Percentiles rank a stretch among this genome's conserved stretches.
Evolutionary conservation across 2,113 vertebrate species (phyloP).

Genomic region (Oplegnathus fasciatus): DNA sequence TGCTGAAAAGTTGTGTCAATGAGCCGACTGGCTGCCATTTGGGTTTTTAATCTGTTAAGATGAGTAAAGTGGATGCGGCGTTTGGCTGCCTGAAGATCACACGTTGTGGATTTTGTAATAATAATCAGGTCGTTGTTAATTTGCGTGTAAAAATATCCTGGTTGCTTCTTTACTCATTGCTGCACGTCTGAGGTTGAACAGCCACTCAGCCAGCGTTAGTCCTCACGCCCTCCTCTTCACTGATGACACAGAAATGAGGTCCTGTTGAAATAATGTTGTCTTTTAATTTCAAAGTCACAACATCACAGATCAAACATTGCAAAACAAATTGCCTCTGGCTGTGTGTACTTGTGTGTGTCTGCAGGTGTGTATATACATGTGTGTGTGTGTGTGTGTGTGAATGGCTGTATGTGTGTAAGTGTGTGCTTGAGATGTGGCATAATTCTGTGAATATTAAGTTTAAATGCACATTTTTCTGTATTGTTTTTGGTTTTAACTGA

Average conservation of each 20-base stretch:
- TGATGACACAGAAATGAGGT: conserved; percentile 66
- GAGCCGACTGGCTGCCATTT: conserved; percentile 30
- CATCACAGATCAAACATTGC: conserved; percentile 65
- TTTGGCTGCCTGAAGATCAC: conserved; percentile 26
- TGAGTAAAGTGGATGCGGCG: conserved; percentile 2
- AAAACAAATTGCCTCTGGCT: conserved; percentile 64
- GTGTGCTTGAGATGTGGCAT: conserved; percentile 29
- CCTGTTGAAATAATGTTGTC: conserved; percentile 64
- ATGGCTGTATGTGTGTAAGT: neutral
- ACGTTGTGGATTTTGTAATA: conserved; percentile 27
- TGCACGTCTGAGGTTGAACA: conserved; percentile 31
- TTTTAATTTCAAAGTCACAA: conserved; percentile 68
- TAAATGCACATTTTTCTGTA: neutral
- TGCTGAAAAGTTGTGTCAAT: conserved; percentile 69
- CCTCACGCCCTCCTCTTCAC: conserved; percentile 21
- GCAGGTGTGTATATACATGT: neutral
- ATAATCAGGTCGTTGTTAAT: conserved; percentile 49
- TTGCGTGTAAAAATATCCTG: conserved; percentile 56
- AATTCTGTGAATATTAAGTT: conserved; percentile 15
- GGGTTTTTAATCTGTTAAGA: conserved; percentile 13
- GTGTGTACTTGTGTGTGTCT: conserved; percentile 11
- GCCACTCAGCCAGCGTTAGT: conserved; percentile 31
- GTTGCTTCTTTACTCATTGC: conserved; percentile 39
- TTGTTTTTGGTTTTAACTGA: conserved; percentile 8
- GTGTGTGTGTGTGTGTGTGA: neutral